Evolutionary conservation across 2,797 vertebrate species (phyloP), one percentile per base, ranked within the genome.

Genomic region (Siniperca scherzeri): DNA sequence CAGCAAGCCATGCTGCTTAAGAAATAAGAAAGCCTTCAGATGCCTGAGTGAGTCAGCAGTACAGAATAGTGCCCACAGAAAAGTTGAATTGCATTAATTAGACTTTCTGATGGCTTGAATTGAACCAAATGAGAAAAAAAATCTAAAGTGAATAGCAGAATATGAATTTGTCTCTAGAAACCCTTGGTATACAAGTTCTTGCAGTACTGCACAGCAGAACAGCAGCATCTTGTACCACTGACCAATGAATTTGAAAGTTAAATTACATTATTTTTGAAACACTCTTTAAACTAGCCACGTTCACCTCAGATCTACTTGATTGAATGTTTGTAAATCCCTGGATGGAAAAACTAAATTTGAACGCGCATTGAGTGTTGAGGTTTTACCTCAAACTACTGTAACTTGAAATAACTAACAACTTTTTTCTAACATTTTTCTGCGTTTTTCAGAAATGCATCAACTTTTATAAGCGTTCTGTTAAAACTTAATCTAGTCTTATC

Each of bases 41-140:
- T 80, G 86, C 78, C 67, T 59, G 74, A 80, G 65, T 88, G 85
- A 93, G 84, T 92, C 83, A 88, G 89, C 87, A 81, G 75, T 78
- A 77, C 61, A 74, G 80, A 90, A 87, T 78, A 78, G 42, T 74
- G 74, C 72, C 61, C 48, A 30, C 48, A 75, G 64, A 75, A 78
- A 65, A 76, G 66, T 33, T 74, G 9, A 83, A 81, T 73, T 72
- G 48, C 50, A 76, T 78, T 78, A 74, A 85, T 89, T 73, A 74
- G 62, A 67, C n/a, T 48, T 77, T 70, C 7, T 56, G 17, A 53
- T 48, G n/a, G 4, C 30, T 72, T 48, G n/a, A 76, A 62, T 53
- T 79, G 57, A 42, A 70, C 6, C 14, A 12, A 21, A 61, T 33
- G 22, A 40, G 2, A 74, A 11, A 25, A 25, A 22, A 56, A 53